These are phyloP conservation scores for Bombus affinis DNA, from an alignment of 1,140 invertebrate species.

Conservation along the genomic window DNA sequence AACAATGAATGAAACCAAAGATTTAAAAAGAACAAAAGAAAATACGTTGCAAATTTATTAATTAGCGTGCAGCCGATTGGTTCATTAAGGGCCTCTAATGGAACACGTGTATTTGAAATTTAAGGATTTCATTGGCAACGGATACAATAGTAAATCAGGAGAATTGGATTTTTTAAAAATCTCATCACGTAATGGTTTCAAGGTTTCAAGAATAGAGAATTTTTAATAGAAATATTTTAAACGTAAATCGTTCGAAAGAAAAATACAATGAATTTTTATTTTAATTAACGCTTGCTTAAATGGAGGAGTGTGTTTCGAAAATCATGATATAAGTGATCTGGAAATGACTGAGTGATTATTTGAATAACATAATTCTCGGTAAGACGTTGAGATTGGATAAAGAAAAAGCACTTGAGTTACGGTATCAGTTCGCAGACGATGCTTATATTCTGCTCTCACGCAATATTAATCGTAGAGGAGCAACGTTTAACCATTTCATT, in stretches of 20 bases:
- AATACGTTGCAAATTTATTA: not conserved
- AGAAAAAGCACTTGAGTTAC: not conserved
- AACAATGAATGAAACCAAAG: not conserved
- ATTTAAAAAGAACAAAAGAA: not conserved
- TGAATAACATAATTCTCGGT: not conserved
- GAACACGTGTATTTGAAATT: not conserved
- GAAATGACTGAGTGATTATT: not conserved
- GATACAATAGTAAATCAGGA: not conserved
- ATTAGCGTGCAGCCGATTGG: not conserved
- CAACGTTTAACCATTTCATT: conserved; percentile 23
- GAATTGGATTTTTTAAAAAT: not conserved
- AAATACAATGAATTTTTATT: not conserved
- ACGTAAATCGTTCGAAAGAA: too few relatives aligned
- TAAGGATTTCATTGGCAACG: not conserved
- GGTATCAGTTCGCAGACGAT: not conserved
- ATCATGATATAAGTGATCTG: not conserved
- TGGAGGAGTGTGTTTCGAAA: not conserved
- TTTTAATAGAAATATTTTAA: too few relatives aligned
- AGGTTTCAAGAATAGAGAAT: too few relatives aligned
- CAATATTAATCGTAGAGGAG: conserved; percentile 34
- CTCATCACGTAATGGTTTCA: too few relatives aligned
- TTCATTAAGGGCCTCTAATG: not conserved
- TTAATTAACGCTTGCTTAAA: not conserved
- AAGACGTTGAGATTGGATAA: conserved; percentile 22
- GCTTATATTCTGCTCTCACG: conserved; percentile 7